These are phyloP conservation scores for Channallabes apus DNA, from an alignment of 2,797 vertebrate species.

Conservation along the genomic window DNA sequence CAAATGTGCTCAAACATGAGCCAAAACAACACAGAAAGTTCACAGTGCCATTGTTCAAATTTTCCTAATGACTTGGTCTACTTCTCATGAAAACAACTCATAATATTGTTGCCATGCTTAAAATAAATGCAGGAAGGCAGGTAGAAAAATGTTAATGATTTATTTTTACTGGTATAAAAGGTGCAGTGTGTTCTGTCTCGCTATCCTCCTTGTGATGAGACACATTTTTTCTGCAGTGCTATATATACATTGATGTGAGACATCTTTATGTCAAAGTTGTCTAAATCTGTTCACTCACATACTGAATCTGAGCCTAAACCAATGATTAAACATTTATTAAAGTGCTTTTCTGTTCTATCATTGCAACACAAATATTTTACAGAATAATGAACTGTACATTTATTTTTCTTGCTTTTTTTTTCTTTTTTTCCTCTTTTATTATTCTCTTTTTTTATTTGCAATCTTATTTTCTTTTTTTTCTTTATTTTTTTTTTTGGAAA, in stretches of 20 bases:
- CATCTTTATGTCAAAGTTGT: constrained; percentile 65
- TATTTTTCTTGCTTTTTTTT: constrained; percentile 36
- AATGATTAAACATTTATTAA: constrained; percentile 86
- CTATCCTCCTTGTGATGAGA: constrained; percentile 72
- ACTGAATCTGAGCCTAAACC: constrained; percentile 79
- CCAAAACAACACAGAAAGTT: not conserved
- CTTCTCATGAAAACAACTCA: not conserved
- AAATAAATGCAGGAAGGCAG: constrained; percentile 62
- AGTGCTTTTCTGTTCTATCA: constrained; percentile 81
- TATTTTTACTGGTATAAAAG: constrained; percentile 87
- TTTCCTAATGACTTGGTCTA: not conserved
- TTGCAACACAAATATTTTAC: constrained; percentile 81
- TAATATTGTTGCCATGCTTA: constrained; percentile 24
- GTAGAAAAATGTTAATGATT: constrained; percentile 83
- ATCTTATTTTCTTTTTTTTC: constrained; percentile 57
- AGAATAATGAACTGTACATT: constrained; percentile 80
- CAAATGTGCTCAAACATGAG: not conserved
- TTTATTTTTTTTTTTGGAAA: constrained; percentile 10
- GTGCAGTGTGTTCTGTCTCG: constrained; percentile 76
- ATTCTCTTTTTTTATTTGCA: not conserved
- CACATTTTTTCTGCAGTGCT: constrained; percentile 67
- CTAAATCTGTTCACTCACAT: constrained; percentile 74
- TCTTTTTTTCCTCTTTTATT: not conserved
- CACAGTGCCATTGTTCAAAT: not conserved
- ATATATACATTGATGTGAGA: constrained; percentile 78